These are phyloP conservation scores for Caligus rogercresseyi DNA, from an alignment of 1,140 invertebrate species.

Conservation along the genomic window DNA sequence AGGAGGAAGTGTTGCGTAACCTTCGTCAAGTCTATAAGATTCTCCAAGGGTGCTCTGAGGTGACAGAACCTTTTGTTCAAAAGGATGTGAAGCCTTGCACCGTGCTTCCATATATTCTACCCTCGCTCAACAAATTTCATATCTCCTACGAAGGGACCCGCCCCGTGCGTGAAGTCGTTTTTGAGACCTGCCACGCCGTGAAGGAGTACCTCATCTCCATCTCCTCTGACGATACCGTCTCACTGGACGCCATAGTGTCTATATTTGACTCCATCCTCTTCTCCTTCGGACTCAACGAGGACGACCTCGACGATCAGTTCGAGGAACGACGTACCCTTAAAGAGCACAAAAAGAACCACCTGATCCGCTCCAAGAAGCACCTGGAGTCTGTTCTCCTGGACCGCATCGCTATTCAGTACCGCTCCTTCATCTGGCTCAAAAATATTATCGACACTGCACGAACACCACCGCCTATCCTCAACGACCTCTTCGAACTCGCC, in stretches of 20 bases:
- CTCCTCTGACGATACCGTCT: conserved; percentile 6
- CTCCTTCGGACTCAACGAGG: conserved; percentile 18
- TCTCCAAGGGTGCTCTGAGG: conserved; percentile 2
- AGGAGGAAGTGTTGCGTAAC: conserved; percentile 10
- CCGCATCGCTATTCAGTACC: conserved; percentile 10
- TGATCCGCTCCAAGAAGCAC: conserved; percentile 15
- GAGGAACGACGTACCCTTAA: conserved; percentile 12
- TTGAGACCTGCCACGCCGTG: neutral
- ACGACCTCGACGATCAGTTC: conserved; percentile 14
- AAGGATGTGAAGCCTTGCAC: neutral
- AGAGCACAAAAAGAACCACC: neutral
- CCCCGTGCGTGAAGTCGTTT: neutral
- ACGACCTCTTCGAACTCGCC: conserved; percentile 5
- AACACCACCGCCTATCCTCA: neutral
- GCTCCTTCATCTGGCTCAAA: conserved; percentile 14
- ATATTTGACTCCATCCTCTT: conserved; percentile 16
- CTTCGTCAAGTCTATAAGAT: conserved; percentile 6
- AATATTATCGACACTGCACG: conserved; percentile 6
- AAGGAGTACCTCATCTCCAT: neutral
- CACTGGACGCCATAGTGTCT: conserved; percentile 1
- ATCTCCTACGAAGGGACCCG: neutral
- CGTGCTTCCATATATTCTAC: neutral
- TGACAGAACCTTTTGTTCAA: neutral
- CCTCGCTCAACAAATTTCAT: neutral
- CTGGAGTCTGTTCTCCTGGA: conserved; percentile 7